Conservation (phyloP, 2,888 invertebrate species). For the Eulithis prunata region DNA sequence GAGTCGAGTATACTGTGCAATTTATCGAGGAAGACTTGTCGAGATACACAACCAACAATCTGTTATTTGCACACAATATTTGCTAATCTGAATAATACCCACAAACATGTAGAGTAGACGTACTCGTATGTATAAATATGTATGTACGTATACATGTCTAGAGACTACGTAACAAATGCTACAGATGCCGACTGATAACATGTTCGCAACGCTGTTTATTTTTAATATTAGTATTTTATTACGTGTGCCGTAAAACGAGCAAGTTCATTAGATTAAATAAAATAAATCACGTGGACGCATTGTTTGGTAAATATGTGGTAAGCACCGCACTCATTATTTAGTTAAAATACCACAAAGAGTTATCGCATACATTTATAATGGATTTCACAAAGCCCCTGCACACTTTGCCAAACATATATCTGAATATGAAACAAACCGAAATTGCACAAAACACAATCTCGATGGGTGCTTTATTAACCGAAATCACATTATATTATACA, state of each 20-base stretch:
- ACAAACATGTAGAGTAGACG: too few relatives aligned
- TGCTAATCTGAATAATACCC: constrained; percentile 6
- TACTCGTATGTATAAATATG: too few relatives aligned
- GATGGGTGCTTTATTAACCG: not conserved
- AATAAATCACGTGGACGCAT: not conserved
- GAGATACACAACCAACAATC: constrained; percentile 18
- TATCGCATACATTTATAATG: not conserved
- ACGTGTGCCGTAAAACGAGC: not conserved
- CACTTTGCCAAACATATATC: too few relatives aligned
- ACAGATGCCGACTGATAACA: not conserved
- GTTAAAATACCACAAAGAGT: not conserved
- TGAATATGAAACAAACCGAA: not conserved
- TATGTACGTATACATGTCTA: too few relatives aligned
- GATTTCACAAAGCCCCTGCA: not conserved
- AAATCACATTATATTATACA: too few relatives aligned
- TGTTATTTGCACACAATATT: constrained; percentile 22
- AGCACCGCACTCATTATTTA: not conserved
- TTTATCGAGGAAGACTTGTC: constrained; percentile 1
- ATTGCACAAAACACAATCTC: constrained; percentile 3
- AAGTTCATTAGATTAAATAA: not conserved
- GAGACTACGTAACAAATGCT: too few relatives aligned
- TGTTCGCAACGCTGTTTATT: constrained; percentile 1
- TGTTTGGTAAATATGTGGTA: not conserved
- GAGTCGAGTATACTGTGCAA: not conserved
- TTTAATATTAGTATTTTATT: not conserved